Evolutionary conservation across 2,797 vertebrate genomes (phyloP), one percentile per base, ranked within the genome.

Genomic region (Columba guinea): DNA sequence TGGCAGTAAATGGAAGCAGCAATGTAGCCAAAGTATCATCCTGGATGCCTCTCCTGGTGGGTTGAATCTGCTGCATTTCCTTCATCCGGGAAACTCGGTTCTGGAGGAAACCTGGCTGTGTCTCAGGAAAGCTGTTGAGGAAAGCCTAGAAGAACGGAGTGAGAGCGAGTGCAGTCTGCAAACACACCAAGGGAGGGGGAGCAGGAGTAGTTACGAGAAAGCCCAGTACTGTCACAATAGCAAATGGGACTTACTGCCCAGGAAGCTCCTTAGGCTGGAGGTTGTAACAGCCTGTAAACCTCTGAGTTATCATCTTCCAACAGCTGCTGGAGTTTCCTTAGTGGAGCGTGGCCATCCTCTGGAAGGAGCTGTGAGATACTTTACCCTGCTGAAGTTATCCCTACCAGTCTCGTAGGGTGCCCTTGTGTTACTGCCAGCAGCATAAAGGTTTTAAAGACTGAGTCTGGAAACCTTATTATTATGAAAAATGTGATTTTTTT

Each of bases 111-210:
- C 13, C 12, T 37, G 2, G 8, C 34, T 48, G 39, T 5, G 10
- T 37, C 26, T 80, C 8, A 4, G 2, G 4, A 34, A 44, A 44
- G 46, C 28, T 35, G 23, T 22, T 0, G 1, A 35, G 62, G 39
- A 59, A 74, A 70, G 37, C 28, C 24, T 21, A 56, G 35, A 28
- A 41, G 75, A 67, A 32, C 12, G 21, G 34, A 14, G 24, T 1
- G 6, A 34, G 56, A 32, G n/a, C 8, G 24, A 21, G 17, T 2
- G 51, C 30, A 13, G 32, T 1, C 56, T 53, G 73, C 46, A 78
- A 44, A 44, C 34, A 32, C 67, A 39, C 19, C 4, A 2, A 28
- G 18, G 34, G 12, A 3, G 18, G 79, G 35, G 48, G 53, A 63
- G 58, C 35, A 26, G 67, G 17, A 75, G 26, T 2, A n/a, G 35